phyloP scores from a whole-genome alignment of 2,888 invertebrate genomes.

The Lithodes maja region DNA sequence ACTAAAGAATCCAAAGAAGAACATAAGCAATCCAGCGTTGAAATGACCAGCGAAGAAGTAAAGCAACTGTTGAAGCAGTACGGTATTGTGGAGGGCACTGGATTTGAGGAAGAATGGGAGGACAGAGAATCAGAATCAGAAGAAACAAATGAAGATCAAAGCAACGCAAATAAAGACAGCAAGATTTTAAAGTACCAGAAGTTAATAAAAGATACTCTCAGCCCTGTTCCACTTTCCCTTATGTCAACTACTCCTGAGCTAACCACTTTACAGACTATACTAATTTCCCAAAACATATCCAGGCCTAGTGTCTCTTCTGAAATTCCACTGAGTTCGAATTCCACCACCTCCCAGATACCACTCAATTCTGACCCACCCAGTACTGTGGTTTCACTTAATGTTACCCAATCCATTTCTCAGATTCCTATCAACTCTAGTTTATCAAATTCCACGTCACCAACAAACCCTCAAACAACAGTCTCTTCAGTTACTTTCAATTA shows the following conservation, averaged over 20 bases:
- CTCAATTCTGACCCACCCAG: background rate
- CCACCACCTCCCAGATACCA: background rate
- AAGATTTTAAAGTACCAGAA: background rate
- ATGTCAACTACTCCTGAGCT: background rate
- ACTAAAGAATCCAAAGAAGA: background rate
- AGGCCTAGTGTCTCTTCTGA: background rate
- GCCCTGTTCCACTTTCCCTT: background rate
- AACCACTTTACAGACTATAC: background rate
- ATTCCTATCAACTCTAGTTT: background rate
- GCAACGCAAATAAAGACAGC: background rate
- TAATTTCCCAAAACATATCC: too few species aligned
- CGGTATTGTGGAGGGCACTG: background rate
- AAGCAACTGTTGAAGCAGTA: background rate
- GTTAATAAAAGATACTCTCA: background rate
- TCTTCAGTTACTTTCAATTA: background rate
- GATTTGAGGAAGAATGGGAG: background rate
- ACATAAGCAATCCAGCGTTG: background rate
- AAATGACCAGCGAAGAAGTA: background rate
- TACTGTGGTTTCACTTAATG: background rate
- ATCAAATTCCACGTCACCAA: background rate
- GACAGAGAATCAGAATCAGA: background rate
- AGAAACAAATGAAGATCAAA: background rate
- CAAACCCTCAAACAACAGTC: background rate
- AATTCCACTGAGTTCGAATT: background rate
- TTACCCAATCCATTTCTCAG: background rate